Base-by-base conservation (phyloP, 1,140 invertebrate genomes). In the Bombus pyrosoma region DNA sequence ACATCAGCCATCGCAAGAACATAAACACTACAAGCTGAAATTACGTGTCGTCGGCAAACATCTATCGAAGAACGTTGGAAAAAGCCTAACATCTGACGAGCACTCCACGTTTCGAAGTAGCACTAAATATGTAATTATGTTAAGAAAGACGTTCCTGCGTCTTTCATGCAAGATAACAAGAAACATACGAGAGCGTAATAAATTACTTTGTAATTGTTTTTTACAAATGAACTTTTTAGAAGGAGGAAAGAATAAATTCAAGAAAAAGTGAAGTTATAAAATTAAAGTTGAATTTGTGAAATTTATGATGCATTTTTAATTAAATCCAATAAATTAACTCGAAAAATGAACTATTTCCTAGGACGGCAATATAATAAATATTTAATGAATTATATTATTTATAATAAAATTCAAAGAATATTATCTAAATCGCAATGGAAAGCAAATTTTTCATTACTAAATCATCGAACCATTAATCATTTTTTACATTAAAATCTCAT, bases 21-120 rank as follows among this genome's bases (percentile, higher is more conserved):
- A 43, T 62, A 81, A 85, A 85, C 78, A 81, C 73, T 81, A 81
- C 34, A 74, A 57, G 43, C 47, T 53, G 41, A 81, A 85, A 85
- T 85, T 85, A 72, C 79, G 62, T 43, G 84, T 71, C 47, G 66
- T 62, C 53, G 37, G n/a, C 43, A 74, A 85, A 85, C 78, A 81
- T 81, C 34, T 57, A 81, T 43, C n/a, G 68, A 62, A 71, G 77
- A 39, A 64, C 37, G 15, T 32, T n/a, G 8, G 41, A 53, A 77
- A 13, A 75, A 57, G 74, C 62, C 32, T 41, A 79, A 22, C 83
- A n/a, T 41, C 28, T 57, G 62, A 78, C 41, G 53, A 59, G 57
- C 34, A 66, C 43, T n/a, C 15, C 72, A 43, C 59, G 28, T 62
- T 74, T 77, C 43, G 32, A 68, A 39, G 22, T 66, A 53, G 4